Conservation (phyloP, 2,888 invertebrate species). For the Pristionchus entomophagus region DNA sequence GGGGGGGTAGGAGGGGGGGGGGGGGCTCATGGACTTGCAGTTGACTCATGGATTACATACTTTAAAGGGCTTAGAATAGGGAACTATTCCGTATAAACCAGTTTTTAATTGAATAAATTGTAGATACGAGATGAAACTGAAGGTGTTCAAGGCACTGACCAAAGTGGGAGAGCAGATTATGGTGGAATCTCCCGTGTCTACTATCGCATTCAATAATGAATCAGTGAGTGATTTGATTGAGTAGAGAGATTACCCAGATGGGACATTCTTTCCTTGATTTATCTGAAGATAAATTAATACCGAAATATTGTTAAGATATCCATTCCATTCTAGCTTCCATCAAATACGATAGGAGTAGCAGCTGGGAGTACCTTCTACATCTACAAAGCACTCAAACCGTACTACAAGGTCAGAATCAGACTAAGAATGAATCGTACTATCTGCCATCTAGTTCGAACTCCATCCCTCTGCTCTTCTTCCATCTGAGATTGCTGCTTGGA, state of each 20-base stretch:
- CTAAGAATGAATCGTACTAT: too few relatives aligned
- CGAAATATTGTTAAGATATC: too few relatives aligned
- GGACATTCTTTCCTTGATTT: too few relatives aligned
- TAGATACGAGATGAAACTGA: constrained; percentile 39
- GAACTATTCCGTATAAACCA: too few relatives aligned
- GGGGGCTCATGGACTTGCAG: too few relatives aligned
- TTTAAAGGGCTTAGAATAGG: too few relatives aligned
- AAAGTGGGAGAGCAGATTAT: neutral
- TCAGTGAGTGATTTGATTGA: neutral
- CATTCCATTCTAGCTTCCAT: too few relatives aligned
- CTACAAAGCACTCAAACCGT: constrained; percentile 36
- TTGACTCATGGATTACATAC: too few relatives aligned
- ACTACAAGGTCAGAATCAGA: constrained; percentile 28
- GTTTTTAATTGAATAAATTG: too few relatives aligned
- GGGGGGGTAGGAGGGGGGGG: neutral
- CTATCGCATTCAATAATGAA: constrained; percentile 24
- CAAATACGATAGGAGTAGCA: constrained; percentile 37
- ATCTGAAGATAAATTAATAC: too few relatives aligned
- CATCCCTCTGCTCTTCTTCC: neutral
- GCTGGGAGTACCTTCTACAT: constrained; percentile 11
- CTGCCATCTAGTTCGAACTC: constrained; percentile 14
- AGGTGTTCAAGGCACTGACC: constrained; percentile 35
- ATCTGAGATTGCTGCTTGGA: neutral
- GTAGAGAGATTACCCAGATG: too few relatives aligned
- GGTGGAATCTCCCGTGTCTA: neutral